Base-by-base conservation (phyloP, 2,113 vertebrate species). In the Ciconia boyciana region DNA sequence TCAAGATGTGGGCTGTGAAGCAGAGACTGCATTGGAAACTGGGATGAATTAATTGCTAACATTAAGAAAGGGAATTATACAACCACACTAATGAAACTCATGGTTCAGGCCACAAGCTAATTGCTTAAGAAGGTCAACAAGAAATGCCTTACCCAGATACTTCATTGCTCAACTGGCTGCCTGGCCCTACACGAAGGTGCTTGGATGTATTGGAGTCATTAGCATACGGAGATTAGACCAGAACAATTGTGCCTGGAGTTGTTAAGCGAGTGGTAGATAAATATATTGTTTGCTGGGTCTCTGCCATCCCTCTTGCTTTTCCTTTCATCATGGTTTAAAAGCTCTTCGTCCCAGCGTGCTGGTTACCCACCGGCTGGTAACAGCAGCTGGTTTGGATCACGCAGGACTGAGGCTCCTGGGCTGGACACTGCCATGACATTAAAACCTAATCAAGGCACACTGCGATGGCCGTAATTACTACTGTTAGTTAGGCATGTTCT, bases 261-360 rank as follows among this genome's bases (percentile, higher is more conserved):
- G 44, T 57, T 39, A 39, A 32, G 85, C 32, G 36, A 44, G 48
- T 54, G 49, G 52, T 39, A 36, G 51, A 24, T 28, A 19, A 31
- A 12, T 39, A 10, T 44, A 7, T 41, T 34, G 22, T 41, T 41
- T 41, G 43, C 39, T 48, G 72, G 57, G 31, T 69, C 55, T 43
- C 31, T 72, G 36, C 54, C 17, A 8, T 68, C 34, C 36, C 25
- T 75, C 31, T 48, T 28, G 16, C 9, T 75, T n/a, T 48, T n/a
- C 29, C 61, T 21, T 54, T 44, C 14, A 3, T 32, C 7, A 0
- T 48, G 46, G 61, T 61, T 68, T n/a, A 17, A 9, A n/a, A 49
- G 55, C 12, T 12, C 9, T 6, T 11, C 1, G 2, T 41, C 39
- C 29, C 44, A 6, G 11, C 0, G 3, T 7, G 36, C 32, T 4